A percentile compares a stretch with the other conserved stretches of the same genome.
Evolutionary conservation across 2,797 vertebrate species (phyloP).

Genomic region (Paedocypris micromegethes): DNA sequence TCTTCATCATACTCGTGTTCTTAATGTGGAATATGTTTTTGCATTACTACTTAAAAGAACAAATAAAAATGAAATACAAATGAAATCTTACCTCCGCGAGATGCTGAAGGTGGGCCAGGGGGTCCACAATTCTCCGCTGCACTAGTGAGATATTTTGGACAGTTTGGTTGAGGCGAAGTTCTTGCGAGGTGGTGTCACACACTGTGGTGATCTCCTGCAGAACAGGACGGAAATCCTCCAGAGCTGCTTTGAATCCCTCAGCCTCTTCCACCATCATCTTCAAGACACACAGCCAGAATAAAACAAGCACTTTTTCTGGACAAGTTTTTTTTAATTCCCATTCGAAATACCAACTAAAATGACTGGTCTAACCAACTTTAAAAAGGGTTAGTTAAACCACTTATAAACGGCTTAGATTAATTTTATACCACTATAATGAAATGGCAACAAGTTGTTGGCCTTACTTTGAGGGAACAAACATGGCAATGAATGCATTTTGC

Average conservation of each 20-base stretch:
- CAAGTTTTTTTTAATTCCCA: neutral
- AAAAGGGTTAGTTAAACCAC: too few species aligned
- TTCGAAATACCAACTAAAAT: too few species aligned
- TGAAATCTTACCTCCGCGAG: constrained; percentile 69
- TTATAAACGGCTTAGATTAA: too few species aligned
- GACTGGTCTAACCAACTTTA: too few species aligned
- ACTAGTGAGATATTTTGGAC: constrained; percentile 66
- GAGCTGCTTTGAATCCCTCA: constrained; percentile 72
- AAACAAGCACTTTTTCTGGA: neutral
- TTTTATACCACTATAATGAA: too few species aligned
- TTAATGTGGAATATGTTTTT: too few species aligned
- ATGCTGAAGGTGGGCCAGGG: constrained; percentile 73
- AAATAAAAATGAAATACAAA: neutral
- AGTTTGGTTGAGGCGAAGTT: constrained; percentile 62
- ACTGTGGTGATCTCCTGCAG: constrained; percentile 75
- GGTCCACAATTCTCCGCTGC: constrained; percentile 67
- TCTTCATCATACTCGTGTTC: too few species aligned
- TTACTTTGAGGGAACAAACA: constrained; percentile 77
- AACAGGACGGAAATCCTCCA: constrained; percentile 66
- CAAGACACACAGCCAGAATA: constrained; percentile 12
- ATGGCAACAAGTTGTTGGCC: neutral
- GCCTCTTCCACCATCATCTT: constrained; percentile 88
- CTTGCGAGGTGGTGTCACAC: constrained; percentile 70
- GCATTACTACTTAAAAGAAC: too few species aligned
- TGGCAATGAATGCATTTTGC: constrained; percentile 73